Percentiles rank a stretch among this genome's conserved stretches.
Evolutionary conservation across 1,140 invertebrate genomes (phyloP).

Genomic region (Orchestia grillus): DNA sequence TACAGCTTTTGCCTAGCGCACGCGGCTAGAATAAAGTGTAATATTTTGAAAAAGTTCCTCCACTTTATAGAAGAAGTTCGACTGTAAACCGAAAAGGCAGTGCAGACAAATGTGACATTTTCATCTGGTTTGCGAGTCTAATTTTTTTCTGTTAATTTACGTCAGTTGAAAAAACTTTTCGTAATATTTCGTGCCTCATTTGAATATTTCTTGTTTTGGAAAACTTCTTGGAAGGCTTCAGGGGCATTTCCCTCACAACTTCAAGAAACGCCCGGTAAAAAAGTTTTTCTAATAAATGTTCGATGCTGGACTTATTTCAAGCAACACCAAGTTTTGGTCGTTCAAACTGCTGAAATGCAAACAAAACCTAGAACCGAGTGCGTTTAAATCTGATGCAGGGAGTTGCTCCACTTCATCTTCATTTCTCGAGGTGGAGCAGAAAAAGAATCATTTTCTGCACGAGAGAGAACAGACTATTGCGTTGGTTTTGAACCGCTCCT

Average conservation of each 20-base stretch:
- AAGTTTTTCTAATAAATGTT: slow-evolving; percentile 9
- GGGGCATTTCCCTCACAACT: neutral
- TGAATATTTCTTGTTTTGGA: slow-evolving; percentile 18
- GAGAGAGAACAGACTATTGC: neutral
- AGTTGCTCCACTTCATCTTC: neutral
- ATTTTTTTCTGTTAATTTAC: neutral
- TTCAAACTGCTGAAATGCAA: neutral
- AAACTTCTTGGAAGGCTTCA: neutral
- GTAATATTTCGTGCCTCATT: neutral
- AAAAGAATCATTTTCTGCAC: neutral
- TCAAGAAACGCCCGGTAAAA: neutral
- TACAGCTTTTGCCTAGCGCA: too few relatives aligned
- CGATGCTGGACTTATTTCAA: neutral
- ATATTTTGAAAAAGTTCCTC: neutral
- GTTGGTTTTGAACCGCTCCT: neutral
- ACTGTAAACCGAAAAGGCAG: neutral
- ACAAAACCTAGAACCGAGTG: neutral
- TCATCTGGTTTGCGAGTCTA: neutral
- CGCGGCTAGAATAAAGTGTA: neutral
- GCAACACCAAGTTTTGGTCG: neutral
- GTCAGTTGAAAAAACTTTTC: neutral
- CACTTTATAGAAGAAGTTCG: neutral
- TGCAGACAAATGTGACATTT: neutral
- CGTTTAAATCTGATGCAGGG: neutral
- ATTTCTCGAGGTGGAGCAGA: neutral